Base-by-base conservation (phyloP, 2,888 invertebrate genomes). In the Eupithecia subfuscata region DNA sequence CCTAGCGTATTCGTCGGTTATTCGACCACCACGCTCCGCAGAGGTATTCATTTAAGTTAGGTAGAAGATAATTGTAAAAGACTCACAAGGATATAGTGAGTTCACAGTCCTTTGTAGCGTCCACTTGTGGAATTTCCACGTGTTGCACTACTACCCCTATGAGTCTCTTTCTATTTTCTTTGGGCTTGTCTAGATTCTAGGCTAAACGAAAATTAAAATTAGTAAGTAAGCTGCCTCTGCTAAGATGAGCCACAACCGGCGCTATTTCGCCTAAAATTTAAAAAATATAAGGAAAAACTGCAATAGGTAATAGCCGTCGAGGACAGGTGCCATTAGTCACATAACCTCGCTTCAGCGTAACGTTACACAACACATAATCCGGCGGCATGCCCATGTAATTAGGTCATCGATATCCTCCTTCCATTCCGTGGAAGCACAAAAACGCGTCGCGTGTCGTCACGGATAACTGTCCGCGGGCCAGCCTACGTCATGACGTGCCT, bases 321-420 rank as follows among this genome's bases (percentile, higher is more conserved):
- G 7, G 22, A 52, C 14, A 30, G 22, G 48, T 22, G 8, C 69
- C 18, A 18, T 76, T 68, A 74, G 69, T 71, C 74, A 74, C 25
- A 65, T 8, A 52, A 16, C 3, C 25, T 25, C 70, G 56, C 37
- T 69, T 22, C 70, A 70, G 6, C 22, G 73, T 69, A 65, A 73
- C 71, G 43, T 73, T 73, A 75, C 68, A 73, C 70, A 73, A 70
- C 63, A 69, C 37, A 60, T 70, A 72, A 45, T 56, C 34, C 30
- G 45, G 60, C 69, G 30, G 69, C 60, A 75, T 73, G 64, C 68
- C 71, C n/a, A 14, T 56, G 56, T 68, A 71, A 75, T 77, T 77
- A 77, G 73, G 75, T 77, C 77, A 75, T 73, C 77, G 68, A 70
- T 77, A 77, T 77, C 77, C 75, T 77, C 64, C 40, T 75, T 52